phyloP scores from a whole-genome alignment of 2,113 vertebrate genomes.

The Cephalopterus ornatus region DNA sequence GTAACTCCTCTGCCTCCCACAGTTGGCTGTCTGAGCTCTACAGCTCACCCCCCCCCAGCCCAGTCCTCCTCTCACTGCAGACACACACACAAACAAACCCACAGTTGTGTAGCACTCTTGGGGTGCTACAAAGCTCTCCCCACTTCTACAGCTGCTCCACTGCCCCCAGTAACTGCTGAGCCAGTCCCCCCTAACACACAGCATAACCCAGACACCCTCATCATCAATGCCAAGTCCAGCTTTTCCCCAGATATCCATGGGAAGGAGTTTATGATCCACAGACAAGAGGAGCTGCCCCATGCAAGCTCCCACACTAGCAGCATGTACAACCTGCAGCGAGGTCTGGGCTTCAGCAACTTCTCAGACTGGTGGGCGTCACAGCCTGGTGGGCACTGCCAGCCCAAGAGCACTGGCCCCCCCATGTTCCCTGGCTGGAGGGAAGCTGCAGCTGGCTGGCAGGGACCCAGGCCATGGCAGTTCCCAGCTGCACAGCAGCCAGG shows the following conservation, averaged over 20 bases:
- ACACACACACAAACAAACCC: neutral
- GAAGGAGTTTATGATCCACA: neutral
- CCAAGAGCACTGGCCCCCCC: neutral
- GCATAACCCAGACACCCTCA: neutral
- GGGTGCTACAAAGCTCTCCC: neutral
- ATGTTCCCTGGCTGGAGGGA: rapidly evolving
- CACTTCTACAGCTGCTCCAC: neutral
- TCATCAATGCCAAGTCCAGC: neutral
- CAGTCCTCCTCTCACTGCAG: neutral
- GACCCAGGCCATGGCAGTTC: neutral
- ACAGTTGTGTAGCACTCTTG: neutral
- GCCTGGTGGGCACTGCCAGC: neutral
- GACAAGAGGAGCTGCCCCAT: neutral
- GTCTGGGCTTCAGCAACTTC: neutral
- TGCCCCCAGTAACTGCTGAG: neutral
- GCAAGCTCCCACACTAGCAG: neutral
- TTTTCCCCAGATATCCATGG: neutral
- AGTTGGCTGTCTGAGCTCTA: rapidly evolving
- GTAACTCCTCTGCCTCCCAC: neutral
- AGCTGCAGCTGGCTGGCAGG: slow-evolving; percentile 45
- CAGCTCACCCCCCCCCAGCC: neutral
- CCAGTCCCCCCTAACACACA: neutral
- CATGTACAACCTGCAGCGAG: rapidly evolving
- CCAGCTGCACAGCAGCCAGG: slow-evolving; percentile 22
- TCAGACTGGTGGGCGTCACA: neutral